Evolutionary conservation across 2,888 invertebrate genomes (phyloP).

Genomic region (Eurois occulta): DNA sequence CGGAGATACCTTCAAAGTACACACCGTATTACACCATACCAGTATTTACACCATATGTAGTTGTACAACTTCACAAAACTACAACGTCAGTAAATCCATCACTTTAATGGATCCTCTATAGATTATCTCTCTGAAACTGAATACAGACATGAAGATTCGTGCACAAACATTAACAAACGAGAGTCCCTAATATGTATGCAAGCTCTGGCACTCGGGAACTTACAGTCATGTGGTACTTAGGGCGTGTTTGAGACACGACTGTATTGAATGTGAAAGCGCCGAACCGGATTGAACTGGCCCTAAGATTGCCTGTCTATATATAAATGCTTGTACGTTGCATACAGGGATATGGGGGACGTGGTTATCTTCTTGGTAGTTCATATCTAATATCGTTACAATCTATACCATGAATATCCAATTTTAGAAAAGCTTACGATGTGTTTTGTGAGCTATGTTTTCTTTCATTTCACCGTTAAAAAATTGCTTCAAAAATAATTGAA

Average conservation of each 20-base stretch:
- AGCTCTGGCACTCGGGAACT: neutral
- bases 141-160: slow-evolving; percentile 10
- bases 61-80: neutral
- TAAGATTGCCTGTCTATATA: slow-evolving; percentile 17
- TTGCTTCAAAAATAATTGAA: neutral
- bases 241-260: slow-evolving; percentile 26
- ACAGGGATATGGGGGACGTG: neutral
- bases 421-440: neutral
- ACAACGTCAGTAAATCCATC: slow-evolving; percentile 28
- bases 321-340: neutral
- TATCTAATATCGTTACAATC: neutral
- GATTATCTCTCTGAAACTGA: slow-evolving; percentile 28
- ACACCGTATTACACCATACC: too few relatives aligned
- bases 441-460: neutral
- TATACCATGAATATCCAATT: neutral
- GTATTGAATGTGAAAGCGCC: slow-evolving; percentile 24
- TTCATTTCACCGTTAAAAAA: neutral
- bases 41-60: neutral
- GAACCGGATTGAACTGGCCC: slow-evolving; percentile 28
- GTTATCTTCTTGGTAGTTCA: neutral
- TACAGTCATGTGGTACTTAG: slow-evolving; percentile 26
- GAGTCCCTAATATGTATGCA: neutral
- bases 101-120: slow-evolving; percentile 26
- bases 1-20: neutral
- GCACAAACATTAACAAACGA: slow-evolving; percentile 13